These are phyloP conservation scores for Prorops nasuta DNA, from an alignment of 1,140 invertebrate genomes.

Conservation along the genomic window DNA sequence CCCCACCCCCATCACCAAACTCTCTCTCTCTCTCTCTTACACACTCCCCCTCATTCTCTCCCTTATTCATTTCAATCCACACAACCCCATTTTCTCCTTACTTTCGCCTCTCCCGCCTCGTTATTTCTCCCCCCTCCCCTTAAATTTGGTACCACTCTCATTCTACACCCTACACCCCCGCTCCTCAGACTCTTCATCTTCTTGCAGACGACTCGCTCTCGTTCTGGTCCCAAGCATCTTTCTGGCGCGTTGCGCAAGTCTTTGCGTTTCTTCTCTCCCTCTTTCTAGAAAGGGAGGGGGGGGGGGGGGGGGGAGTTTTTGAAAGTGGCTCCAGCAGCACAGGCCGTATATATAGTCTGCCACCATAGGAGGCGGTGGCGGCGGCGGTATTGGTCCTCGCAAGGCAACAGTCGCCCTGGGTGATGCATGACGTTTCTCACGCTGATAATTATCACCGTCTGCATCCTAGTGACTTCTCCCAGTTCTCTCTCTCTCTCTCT, in stretches of 20 bases:
- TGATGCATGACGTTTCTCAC: constrained; percentile 39
- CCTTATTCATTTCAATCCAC: background rate
- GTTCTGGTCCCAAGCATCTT: no score
- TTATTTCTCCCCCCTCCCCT: constrained; percentile 6
- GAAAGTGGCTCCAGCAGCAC: constrained; percentile 16
- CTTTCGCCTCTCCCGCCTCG: constrained; percentile 13
- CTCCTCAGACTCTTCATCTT: no score
- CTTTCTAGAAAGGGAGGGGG: background rate
- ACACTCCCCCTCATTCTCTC: constrained; percentile 8
- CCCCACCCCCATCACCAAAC: background rate
- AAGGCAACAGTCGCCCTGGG: constrained; percentile 28
- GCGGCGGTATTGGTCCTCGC: constrained; percentile 20
- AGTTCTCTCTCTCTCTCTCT: no score
- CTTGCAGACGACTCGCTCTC: no score
- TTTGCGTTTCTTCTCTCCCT: constrained; percentile 7
- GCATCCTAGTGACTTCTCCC: no score
- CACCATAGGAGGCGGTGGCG: constrained; percentile 13
- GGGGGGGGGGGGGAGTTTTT: constrained; percentile 19
- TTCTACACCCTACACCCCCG: constrained; percentile 5
- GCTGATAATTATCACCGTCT: constrained; percentile 40
- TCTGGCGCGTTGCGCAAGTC: constrained; percentile 14
- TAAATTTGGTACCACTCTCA: constrained; percentile 6
- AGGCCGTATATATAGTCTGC: background rate
- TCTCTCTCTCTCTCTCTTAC: constrained; percentile 3
- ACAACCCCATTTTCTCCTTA: background rate